Base-by-base conservation (phyloP, 1,140 invertebrate genomes). In the Epicauta chinensis region DNA sequence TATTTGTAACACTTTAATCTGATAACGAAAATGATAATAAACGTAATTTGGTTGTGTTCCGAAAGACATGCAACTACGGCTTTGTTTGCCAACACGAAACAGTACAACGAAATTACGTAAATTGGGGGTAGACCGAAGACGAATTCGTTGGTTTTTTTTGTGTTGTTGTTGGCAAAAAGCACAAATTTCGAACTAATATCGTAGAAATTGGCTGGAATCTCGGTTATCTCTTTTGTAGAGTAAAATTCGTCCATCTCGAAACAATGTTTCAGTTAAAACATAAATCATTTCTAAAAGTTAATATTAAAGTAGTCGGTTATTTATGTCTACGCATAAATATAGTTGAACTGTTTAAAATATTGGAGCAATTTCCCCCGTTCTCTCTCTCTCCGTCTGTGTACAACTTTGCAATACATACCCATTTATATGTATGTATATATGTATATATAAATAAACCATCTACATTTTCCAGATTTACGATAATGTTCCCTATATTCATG, bases 271-370 rank as follows among this genome's bases (percentile, higher is more conserved):
- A 23, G 23, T 23, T 7, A 23, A 23, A 23, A 37, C 40, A 49
- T 54, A 54, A 54, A 54, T 54, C 52, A 54, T 39, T 41, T 54
- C 30, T 16, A 41, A 42, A 23, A 45, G 56, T 45, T 42, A 59
- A 55, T 44, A 56, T 56, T 56, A 59, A 59, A 49, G 53, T 49
- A 45, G 23, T 56, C 34, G 13, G 55, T 56, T 56, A 56, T 56
- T 56, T 56, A 56, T 56, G 50, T 34, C 42, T 16, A 53, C 43
- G 50, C 55, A 52, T 56, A 56, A 56, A 56, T 56, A 56, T 50
- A 37, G 43, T 53, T 53, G 37, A 52, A 38, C 55, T 49, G 44
- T 42, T 23, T 49, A 54, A 54, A 54, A 54, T 49, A 49, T 48
- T 34, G 55, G 38, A 13, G 49, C 50, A 34, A 55, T 55, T 51